Percentiles rank a stretch among this genome's conserved stretches.
phyloP scores from a whole-genome alignment of 1,140 invertebrate species.

The Nautilus pompilius region DNA sequence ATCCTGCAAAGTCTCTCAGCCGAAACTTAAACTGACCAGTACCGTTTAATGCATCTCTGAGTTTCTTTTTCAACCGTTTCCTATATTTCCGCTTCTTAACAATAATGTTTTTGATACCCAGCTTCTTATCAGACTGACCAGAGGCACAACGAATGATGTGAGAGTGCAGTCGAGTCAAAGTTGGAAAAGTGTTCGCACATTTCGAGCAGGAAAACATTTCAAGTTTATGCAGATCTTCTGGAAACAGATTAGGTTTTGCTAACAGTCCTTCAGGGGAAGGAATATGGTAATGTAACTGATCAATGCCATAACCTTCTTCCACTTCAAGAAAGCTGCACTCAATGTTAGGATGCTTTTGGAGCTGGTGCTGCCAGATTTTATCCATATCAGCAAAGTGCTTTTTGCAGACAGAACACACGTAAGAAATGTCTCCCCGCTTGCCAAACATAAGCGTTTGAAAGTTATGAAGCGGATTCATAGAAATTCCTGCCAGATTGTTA shows the following conservation, averaged over 20 bases:
- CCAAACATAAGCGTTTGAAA: conserved; percentile 21
- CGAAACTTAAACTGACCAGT: neutral
- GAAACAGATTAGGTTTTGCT: conserved; percentile 17
- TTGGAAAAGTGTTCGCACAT: conserved; percentile 29
- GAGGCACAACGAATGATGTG: conserved; percentile 40
- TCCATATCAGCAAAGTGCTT: conserved; percentile 27
- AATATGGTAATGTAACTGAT: conserved; percentile 22
- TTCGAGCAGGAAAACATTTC: conserved; percentile 29
- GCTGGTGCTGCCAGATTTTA: conserved; percentile 27
- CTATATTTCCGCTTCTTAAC: conserved; percentile 3
- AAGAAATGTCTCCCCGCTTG: conserved; percentile 20
- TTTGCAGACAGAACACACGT: conserved; percentile 35
- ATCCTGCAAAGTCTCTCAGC: conserved; percentile 1
- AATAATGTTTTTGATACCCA: neutral
- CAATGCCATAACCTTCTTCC: conserved; percentile 25
- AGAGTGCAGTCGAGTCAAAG: conserved; percentile 27
- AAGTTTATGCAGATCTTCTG: conserved; percentile 13
- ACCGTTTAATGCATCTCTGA: neutral
- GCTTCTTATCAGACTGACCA: conserved; percentile 2
- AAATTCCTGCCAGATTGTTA: too few relatives aligned
- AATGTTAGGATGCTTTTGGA: conserved; percentile 36
- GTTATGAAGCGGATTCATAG: too few relatives aligned
- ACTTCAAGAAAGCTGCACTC: conserved; percentile 30
- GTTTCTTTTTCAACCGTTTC: neutral
- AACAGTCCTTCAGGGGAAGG: conserved; percentile 26